These are phyloP conservation scores for Cyrtorhinus lividipennis DNA, from an alignment of 1,140 invertebrate species.

Conservation along the genomic window DNA sequence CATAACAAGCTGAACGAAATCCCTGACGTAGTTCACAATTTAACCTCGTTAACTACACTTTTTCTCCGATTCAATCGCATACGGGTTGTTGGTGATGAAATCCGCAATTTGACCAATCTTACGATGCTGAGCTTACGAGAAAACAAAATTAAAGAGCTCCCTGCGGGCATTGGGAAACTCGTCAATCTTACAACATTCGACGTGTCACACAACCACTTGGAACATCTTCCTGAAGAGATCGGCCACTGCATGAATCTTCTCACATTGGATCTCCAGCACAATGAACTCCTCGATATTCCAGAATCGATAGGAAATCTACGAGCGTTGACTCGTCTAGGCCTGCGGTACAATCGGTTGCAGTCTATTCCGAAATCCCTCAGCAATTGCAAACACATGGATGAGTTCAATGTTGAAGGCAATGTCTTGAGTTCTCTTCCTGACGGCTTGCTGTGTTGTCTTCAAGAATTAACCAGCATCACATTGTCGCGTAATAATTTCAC, in stretches of 20 bases:
- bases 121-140: constrained; percentile 96
- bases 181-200: constrained; percentile 86
- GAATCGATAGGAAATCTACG: constrained; percentile 87
- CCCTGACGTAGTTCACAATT: constrained; percentile 89
- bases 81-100: constrained; percentile 76
- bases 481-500: constrained; percentile 89
- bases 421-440: constrained; percentile 87
- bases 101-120: constrained; percentile 75
- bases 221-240: constrained; percentile 84
- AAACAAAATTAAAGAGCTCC: constrained; percentile 94
- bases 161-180: constrained; percentile 79
- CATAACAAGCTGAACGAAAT: constrained; percentile 99
- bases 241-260: constrained; percentile 88
- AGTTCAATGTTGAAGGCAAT: constrained; percentile 99
- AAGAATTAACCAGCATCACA: constrained; percentile 83
- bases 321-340: constrained; percentile 70
- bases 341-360: constrained; percentile 86
- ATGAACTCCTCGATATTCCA: constrained; percentile 92
- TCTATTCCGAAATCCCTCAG: constrained; percentile 77
- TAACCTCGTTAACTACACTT: constrained; percentile 84
- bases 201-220: constrained; percentile 97
- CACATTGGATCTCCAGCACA: constrained; percentile 95
- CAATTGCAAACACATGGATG: constrained; percentile 90
- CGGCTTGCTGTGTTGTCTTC: constrained; percentile 82
- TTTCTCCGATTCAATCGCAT: constrained; percentile 96